Evolutionary conservation across 2,888 invertebrate genomes (phyloP), one percentile per base, ranked within the genome.

Genomic region (Noctua pronuba): DNA sequence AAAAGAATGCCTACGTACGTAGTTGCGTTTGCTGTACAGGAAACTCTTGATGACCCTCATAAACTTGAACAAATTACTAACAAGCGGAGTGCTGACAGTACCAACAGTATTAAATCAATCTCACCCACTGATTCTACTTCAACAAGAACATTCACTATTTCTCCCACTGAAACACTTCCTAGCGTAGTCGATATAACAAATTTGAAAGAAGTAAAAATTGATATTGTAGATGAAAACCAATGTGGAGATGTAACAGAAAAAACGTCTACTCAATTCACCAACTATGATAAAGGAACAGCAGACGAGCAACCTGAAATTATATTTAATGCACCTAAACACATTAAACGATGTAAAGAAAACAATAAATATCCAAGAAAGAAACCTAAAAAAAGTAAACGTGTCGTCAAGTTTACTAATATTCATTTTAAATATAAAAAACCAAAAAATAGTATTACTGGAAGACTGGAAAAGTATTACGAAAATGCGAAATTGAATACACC

Each of bases 11-110:
- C 91, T 8, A 88, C 91, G 2, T 93, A 88, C 78, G 86, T 92
- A 0, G 92, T 94, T 1, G 91, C 91, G 6, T 92, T 91, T 85
- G 84, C 93, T 31, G 74, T 91, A 11, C 90, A 91, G 62, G 91
- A 92, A 79, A 89, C 89, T n/a, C 88, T 88, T 55, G 91, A 92
- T 75, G 90, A 92, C 52, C 75, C 89, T 3, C 70, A 77, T 16
- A 90, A 87, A 28, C 70, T 88, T 28, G 86, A 90, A 44, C 87
- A 89, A 86, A 88, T 90, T 44, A 86, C 87, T 69, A 89, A 84
- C 38, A 91, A 88, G 76, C 77, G 70, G 77, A 92, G 88, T 55
- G 49, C 83, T 24, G 90, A 90, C 24, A 88, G 87, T 70, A 75
- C 71, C 21, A 77, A 62, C 38, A 79, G 77, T 79, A 24, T 38